These are phyloP conservation scores for Podocnemis expansa DNA, from an alignment of 2,113 vertebrate species.

Conservation along the genomic window DNA sequence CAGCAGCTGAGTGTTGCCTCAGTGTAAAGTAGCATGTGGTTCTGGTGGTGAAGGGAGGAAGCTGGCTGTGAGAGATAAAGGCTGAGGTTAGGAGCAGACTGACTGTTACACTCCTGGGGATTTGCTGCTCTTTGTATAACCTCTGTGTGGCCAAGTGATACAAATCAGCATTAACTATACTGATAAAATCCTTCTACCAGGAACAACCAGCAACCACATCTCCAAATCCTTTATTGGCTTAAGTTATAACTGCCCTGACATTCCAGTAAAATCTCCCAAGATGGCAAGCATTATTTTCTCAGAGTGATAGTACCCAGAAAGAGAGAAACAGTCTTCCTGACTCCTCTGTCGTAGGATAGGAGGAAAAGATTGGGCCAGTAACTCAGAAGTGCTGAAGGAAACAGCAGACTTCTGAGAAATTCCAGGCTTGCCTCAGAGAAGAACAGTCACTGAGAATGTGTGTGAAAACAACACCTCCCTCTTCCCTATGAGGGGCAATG, in stretches of 20 bases:
- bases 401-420: constrained; percentile 50
- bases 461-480: constrained; percentile 41
- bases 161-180: constrained; percentile 65
- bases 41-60: constrained; percentile 73
- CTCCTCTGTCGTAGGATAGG: background rate
- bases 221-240: background rate
- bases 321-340: accelerated
- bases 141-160: constrained; percentile 69
- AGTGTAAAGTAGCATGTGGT: constrained; percentile 61
- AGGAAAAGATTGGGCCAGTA: background rate
- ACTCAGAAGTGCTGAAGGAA: constrained; percentile 20
- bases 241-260: background rate
- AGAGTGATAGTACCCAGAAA: background rate
- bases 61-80: constrained; percentile 78
- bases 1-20: constrained; percentile 51
- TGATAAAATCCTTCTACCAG: constrained; percentile 62
- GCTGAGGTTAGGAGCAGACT: constrained; percentile 73
- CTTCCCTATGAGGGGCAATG: constrained; percentile 27
- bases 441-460: constrained; percentile 7
- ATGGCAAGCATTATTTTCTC: constrained; percentile 26
- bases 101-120: constrained; percentile 68
- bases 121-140: constrained; percentile 77
- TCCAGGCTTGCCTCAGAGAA: constrained; percentile 62
- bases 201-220: constrained; percentile 44
- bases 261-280: constrained; percentile 12